These are phyloP conservation scores for Odontamblyopus lacepedii DNA, from an alignment of 2,797 vertebrate genomes.

Conservation along the genomic window DNA sequence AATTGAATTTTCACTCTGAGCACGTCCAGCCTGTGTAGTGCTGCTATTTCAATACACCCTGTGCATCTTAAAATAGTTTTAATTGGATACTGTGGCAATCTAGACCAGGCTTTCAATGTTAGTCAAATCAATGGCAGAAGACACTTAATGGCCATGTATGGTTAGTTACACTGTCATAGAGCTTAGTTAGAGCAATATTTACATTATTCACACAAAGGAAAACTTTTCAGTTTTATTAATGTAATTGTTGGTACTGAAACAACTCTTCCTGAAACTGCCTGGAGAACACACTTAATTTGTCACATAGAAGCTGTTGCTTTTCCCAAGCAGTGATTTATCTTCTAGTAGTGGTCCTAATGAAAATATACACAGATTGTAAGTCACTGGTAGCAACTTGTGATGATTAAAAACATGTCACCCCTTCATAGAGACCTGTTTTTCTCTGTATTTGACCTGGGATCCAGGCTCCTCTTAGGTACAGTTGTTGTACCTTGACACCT, in stretches of 20 bases:
- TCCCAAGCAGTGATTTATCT: background rate
- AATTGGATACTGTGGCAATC: conserved; percentile 6
- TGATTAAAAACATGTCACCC: background rate
- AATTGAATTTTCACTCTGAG: conserved; percentile 14
- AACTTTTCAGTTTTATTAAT: background rate
- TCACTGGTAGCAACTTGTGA: background rate
- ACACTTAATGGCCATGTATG: background rate
- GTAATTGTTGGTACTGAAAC: background rate
- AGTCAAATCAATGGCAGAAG: background rate
- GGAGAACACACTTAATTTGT: background rate
- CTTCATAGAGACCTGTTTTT: background rate
- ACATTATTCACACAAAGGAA: background rate
- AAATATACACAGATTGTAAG: background rate
- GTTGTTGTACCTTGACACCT: background rate
- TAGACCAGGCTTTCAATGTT: background rate
- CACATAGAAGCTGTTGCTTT: background rate
- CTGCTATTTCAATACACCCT: background rate
- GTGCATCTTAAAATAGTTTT: conserved; percentile 8
- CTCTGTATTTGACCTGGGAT: background rate
- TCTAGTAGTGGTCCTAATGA: background rate
- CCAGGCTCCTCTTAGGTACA: background rate
- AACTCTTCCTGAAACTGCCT: too few relatives aligned
- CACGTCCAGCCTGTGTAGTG: conserved; percentile 12
- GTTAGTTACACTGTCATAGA: conserved; percentile 6
- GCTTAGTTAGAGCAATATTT: background rate